These are phyloP conservation scores for Heliopora coerulea DNA, from an alignment of 92 coral and sea anemone species.

Conservation along the genomic window DNA sequence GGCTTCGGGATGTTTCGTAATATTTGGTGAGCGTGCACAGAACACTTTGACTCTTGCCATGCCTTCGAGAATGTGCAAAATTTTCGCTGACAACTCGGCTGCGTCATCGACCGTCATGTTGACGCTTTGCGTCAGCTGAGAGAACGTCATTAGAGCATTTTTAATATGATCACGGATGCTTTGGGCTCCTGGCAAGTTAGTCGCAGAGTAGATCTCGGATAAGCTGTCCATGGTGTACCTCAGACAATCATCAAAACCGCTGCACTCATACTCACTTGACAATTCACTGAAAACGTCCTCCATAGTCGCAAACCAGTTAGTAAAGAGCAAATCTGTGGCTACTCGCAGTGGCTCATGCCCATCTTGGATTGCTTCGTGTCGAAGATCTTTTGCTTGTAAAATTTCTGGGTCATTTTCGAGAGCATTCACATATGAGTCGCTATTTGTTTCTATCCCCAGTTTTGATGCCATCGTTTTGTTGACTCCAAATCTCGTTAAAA, in stretches of 20 bases:
- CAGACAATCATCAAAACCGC: constrained; percentile 69
- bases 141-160: constrained; percentile 29
- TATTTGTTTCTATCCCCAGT: constrained; percentile 48
- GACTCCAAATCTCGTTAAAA: constrained; percentile 21
- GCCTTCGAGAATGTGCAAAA: constrained; percentile 48
- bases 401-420: constrained; percentile 44
- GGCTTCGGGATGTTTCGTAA: constrained; percentile 64
- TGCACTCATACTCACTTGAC: constrained; percentile 44
- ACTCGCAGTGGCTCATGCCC: constrained; percentile 43
- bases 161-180: constrained; percentile 31
- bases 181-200: constrained; percentile 52
- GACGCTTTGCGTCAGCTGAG: constrained; percentile 40
- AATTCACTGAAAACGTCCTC: constrained; percentile 58
- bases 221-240: constrained; percentile 50
- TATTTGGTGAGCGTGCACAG: constrained; percentile 74
- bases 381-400: constrained; percentile 15
- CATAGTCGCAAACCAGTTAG: constrained; percentile 71
- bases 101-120: constrained; percentile 47
- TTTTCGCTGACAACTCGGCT: constrained; percentile 40
- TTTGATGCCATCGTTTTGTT: constrained; percentile 43
- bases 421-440: constrained; percentile 31
- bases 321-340: constrained; percentile 44
- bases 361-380: constrained; percentile 18
- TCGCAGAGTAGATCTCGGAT: constrained; percentile 56
- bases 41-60: constrained; percentile 42